Percentiles rank a stretch among this genome's conserved stretches.
Evolutionary conservation across 2,797 vertebrate genomes (phyloP).

Genomic region (Hapalemur alaotrensis): DNA sequence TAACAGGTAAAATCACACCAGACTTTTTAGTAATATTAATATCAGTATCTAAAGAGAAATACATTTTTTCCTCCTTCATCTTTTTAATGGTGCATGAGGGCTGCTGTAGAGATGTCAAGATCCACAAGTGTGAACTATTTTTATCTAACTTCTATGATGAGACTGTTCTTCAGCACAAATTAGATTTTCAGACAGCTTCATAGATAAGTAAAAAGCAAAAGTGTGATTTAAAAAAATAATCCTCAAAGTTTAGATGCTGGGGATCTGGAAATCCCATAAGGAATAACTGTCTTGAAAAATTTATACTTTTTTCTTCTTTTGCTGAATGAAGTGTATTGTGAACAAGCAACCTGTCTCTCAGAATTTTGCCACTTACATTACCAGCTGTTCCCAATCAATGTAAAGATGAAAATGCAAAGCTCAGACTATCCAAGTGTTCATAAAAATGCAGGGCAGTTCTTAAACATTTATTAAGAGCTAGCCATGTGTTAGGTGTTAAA

Average conservation of each 20-base stretch:
- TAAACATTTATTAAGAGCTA: constrained; percentile 30
- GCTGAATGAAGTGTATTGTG: constrained; percentile 39
- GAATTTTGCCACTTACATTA: constrained; percentile 60
- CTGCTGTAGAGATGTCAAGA: background rate
- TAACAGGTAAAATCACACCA: background rate
- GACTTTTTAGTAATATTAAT: constrained; percentile 27
- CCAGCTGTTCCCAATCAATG: constrained; percentile 56
- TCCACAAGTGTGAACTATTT: background rate
- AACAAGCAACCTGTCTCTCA: constrained; percentile 54
- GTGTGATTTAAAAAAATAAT: constrained; percentile 21
- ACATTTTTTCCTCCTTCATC: background rate
- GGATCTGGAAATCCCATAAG: constrained; percentile 36
- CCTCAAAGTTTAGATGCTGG: background rate
- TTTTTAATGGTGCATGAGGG: background rate
- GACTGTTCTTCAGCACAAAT: background rate
- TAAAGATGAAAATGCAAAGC: constrained; percentile 52
- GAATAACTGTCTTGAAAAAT: constrained; percentile 46
- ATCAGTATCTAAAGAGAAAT: background rate
- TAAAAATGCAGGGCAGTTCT: constrained; percentile 29
- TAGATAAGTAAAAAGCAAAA: constrained; percentile 35
- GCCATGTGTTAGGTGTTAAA: constrained; percentile 37
- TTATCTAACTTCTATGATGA: background rate
- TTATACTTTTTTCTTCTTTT: constrained; percentile 8
- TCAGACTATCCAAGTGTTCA: background rate
- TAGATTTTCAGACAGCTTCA: constrained; percentile 2